Conservation (phyloP, 2,113 vertebrate genomes). For the Melanerpes aurifrons region DNA sequence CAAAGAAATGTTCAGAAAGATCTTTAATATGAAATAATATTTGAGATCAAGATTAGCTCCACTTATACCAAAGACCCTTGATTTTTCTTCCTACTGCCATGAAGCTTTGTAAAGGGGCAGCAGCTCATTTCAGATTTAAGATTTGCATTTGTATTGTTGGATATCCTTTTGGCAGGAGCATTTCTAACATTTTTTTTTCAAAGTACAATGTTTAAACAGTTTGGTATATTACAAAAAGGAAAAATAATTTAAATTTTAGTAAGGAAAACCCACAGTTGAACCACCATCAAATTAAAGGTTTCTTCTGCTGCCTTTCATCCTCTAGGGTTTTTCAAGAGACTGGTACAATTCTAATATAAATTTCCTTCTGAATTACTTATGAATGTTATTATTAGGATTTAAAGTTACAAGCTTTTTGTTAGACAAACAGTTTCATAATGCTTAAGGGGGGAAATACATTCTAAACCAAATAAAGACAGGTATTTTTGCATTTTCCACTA, state of each 20-base stretch:
- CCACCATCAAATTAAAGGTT: slow-evolving; percentile 10
- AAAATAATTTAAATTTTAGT: slow-evolving; percentile 38
- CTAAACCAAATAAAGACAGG: neutral
- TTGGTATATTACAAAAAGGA: slow-evolving; percentile 12
- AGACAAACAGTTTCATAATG: neutral
- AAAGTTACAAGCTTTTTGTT: neutral
- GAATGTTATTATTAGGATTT: neutral
- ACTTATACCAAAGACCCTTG: neutral
- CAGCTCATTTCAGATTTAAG: neutral
- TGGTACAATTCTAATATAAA: neutral
- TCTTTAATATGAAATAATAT: neutral
- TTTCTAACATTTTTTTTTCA: neutral
- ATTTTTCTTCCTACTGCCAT: neutral
- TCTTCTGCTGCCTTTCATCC: neutral
- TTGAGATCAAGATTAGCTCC: neutral
- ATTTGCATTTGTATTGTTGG: neutral
- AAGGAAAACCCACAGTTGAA: slow-evolving; percentile 2
- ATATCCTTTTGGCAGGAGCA: neutral
- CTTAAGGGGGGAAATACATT: neutral
- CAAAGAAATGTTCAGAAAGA: neutral
- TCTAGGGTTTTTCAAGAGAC: neutral
- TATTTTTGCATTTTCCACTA: neutral
- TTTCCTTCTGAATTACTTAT: neutral
- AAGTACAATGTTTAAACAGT: neutral
- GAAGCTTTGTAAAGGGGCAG: neutral